phyloP scores from a whole-genome alignment of 2,888 invertebrate genomes.

The Plemyria rubiginata region DNA sequence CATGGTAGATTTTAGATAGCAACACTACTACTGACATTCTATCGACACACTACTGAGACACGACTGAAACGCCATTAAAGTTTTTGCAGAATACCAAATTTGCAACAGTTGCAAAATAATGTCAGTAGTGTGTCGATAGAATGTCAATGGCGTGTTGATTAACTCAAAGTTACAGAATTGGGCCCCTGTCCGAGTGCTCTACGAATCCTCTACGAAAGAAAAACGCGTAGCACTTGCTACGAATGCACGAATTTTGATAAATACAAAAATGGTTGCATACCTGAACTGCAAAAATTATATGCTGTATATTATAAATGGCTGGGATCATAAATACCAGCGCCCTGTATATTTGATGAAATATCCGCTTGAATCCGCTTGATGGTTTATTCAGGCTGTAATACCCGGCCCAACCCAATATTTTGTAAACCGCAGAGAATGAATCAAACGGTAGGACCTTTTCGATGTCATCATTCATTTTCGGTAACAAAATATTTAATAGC shows the following conservation, averaged over 20 bases:
- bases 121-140: too few relatives aligned
- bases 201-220: conserved; percentile 7
- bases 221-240: background rate
- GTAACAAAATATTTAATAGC: conserved; percentile 31
- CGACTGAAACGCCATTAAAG: too few relatives aligned
- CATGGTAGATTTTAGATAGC: too few relatives aligned
- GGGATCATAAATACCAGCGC: conserved; percentile 35
- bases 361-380: conserved; percentile 36
- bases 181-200: background rate
- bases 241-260: background rate
- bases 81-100: too few relatives aligned
- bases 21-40: too few relatives aligned
- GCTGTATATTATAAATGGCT: conserved; percentile 40
- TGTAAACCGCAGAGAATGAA: conserved; percentile 48
- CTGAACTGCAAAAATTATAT: conserved; percentile 49
- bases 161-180: too few relatives aligned
- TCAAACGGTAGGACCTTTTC: conserved; percentile 50
- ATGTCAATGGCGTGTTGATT: too few relatives aligned
- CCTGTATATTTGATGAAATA: conserved; percentile 47
- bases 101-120: too few relatives aligned
- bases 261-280: conserved; percentile 30
- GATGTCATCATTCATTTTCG: conserved; percentile 37
- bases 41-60: too few relatives aligned
- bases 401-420: conserved; percentile 47
- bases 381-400: conserved; percentile 49